Base-by-base conservation (phyloP, 2,888 invertebrate genomes). In the Choristoneura rosaceana region DNA sequence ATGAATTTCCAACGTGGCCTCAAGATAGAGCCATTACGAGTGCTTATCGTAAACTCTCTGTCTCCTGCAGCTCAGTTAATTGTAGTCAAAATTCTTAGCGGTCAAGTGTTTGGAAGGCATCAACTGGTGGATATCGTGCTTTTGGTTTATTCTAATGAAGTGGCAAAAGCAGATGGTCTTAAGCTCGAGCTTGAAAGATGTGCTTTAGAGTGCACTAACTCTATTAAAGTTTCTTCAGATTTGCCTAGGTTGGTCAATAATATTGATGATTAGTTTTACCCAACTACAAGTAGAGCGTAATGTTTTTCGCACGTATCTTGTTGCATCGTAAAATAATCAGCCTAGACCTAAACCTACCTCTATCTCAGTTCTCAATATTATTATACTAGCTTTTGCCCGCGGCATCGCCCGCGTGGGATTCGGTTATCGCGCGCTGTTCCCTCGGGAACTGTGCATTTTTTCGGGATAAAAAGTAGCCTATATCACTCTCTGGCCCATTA, bases 21-120 rank as follows among this genome's bases (percentile, higher is more conserved):
- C 58, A 71, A 79, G 43, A 63, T 78, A 34, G 69, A 79, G 50
- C 87, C 90, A 58, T n/a, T 91, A 74, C 87, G 80, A 82, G 87
- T 93, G 69, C 74, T 91, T 65, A 68, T 93, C 41, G 80, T 89
- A 63, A 92, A 93, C 80, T 87, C 92, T 8, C 81, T 92, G 34
- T 74, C 80, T 25, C 78, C 84, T 8, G 80, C 87, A 43, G 83
- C 88, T 45, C 82, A 86, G 75, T 78, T 92, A 77, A 69, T 84
- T 55, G 80, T 85, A 25, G 74, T 83, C 43, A 92, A 90, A 84
- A 87, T 92, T 60, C 79, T 93, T 76, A 83, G 84, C 9, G 93
- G 93, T 34, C 52, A 70, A 34, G 80, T 90, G 55, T 93, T 93
- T 78, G 91, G 93, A 9, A 71, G 74, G 38, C 62, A 80, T 45